These are phyloP conservation scores for Lerista edwardsae DNA, from an alignment of 2,797 vertebrate species.

Conservation along the genomic window DNA sequence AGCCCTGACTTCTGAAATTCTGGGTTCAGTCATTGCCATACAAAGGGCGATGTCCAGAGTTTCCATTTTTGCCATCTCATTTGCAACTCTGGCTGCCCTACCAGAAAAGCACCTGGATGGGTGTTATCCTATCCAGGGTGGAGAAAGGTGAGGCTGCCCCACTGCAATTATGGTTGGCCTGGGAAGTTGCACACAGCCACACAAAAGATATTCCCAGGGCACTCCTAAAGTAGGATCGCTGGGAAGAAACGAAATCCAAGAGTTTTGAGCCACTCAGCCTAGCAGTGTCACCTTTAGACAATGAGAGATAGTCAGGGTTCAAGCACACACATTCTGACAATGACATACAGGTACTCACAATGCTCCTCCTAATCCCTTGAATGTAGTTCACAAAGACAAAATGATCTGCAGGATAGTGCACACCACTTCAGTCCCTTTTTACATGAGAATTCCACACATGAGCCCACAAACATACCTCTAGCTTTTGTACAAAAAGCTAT, in stretches of 20 bases:
- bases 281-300: neutral
- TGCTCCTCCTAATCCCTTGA: neutral
- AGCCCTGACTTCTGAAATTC: neutral
- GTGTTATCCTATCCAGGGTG: neutral
- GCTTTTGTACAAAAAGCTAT: neutral
- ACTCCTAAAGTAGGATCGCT: neutral
- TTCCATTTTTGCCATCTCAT: neutral
- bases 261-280: neutral
- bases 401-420: neutral
- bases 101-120: neutral
- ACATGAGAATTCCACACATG: neutral
- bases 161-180: neutral
- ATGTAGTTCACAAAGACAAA: neutral
- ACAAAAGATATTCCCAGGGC: slow-evolving; percentile 18
- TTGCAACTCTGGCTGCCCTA: neutral
- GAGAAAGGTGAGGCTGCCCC: neutral
- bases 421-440: neutral
- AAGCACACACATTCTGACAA: neutral
- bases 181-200: neutral
- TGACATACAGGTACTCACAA: too few relatives aligned
- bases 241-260: neutral
- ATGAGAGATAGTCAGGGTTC: neutral
- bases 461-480: neutral
- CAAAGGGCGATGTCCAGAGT: neutral
- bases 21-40: neutral